phyloP scores from a whole-genome alignment of 1,140 invertebrate genomes.

The Aphelenchoides avenae region DNA sequence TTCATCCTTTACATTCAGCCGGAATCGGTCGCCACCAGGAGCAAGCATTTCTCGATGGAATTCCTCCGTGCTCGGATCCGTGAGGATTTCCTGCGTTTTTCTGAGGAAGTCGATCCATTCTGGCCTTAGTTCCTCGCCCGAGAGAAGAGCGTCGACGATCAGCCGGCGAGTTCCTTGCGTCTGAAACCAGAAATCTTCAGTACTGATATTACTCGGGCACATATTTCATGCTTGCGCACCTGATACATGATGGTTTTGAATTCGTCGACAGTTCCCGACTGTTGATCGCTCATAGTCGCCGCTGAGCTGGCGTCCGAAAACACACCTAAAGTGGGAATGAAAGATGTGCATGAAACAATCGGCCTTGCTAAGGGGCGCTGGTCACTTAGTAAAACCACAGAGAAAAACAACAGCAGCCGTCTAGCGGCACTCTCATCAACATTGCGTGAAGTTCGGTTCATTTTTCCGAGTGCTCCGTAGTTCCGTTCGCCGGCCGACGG shows the following conservation, averaged over 20 bases:
- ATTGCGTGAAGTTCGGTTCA: no score
- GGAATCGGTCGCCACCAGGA: constrained; percentile 24
- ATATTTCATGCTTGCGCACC: constrained; percentile 10
- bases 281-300: no score
- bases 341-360: no score
- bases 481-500: no score
- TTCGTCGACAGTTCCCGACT: constrained; percentile 28
- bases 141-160: constrained; percentile 20
- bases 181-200: constrained; percentile 14
- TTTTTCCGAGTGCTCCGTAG: no score
- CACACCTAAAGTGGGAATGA: no score
- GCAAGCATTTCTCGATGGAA: constrained; percentile 44
- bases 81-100: constrained; percentile 30
- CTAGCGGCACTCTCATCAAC: no score
- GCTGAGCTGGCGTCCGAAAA: no score
- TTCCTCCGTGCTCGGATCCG: constrained; percentile 16
- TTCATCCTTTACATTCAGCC: constrained; percentile 44
- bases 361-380: no score
- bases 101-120: constrained; percentile 22
- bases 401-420: no score
- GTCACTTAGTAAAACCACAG: no score
- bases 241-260: constrained; percentile 41
- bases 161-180: constrained; percentile 23
- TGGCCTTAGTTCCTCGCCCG: background rate
- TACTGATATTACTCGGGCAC: background rate